A percentile compares a stretch with the other conserved stretches of the same genome.
These are phyloP conservation scores for Acanthochromis polyacanthus DNA, from an alignment of 2,113 vertebrate species.

Conservation along the genomic window DNA sequence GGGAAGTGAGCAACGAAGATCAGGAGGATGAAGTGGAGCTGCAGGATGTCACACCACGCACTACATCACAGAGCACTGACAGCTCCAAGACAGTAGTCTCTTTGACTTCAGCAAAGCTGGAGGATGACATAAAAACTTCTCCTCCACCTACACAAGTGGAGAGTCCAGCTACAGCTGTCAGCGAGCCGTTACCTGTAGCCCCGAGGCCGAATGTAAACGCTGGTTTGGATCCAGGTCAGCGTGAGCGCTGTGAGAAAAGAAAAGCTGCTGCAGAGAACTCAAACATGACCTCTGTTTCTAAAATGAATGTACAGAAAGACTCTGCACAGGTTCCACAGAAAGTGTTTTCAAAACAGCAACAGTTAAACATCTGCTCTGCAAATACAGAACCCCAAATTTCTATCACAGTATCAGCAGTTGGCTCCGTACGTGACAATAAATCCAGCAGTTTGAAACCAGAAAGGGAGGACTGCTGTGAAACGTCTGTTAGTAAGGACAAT, in stretches of 20 bases:
- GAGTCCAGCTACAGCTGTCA: constrained; percentile 7
- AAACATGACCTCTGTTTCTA: constrained; percentile 9
- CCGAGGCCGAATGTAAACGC: constrained; percentile 39
- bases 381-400: constrained; percentile 14
- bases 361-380: constrained; percentile 44
- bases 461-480: constrained; percentile 10
- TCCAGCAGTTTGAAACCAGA: constrained; percentile 26
- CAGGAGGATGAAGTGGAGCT: constrained; percentile 83
- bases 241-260: constrained; percentile 40
- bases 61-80: constrained; percentile 33
- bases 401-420: constrained; percentile 18
- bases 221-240: constrained; percentile 35
- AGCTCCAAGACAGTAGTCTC: constrained; percentile 34
- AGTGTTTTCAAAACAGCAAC: constrained; percentile 56
- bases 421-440: constrained; percentile 16
- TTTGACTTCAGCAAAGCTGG: constrained; percentile 38
- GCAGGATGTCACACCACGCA: constrained; percentile 48
- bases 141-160: not conserved
- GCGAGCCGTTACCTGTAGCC: constrained; percentile 2
- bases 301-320: constrained; percentile 22
- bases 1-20: constrained; percentile 86
- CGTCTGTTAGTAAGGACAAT: constrained; percentile 21
- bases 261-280: constrained; percentile 24
- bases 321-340: constrained; percentile 32
- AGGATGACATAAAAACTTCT: constrained; percentile 22